phyloP scores from a whole-genome alignment of 1,140 invertebrate species.

The Euura saliciscinereae region DNA sequence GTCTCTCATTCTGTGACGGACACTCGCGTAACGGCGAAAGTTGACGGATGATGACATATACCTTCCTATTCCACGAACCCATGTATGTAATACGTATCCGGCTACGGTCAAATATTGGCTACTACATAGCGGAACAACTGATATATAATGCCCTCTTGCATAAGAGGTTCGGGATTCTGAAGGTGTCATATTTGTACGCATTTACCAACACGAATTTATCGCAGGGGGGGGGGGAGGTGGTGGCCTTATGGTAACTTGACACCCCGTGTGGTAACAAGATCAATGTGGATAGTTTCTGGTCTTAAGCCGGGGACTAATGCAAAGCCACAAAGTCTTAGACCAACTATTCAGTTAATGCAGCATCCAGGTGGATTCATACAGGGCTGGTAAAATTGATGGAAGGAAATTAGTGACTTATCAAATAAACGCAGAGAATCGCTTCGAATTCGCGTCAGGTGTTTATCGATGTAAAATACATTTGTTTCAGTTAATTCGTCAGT shows the following conservation, averaged over 20 bases:
- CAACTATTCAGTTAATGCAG: neutral
- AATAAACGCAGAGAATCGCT: too few relatives aligned
- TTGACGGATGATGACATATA: neutral
- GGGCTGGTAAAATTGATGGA: too few relatives aligned
- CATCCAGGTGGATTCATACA: too few relatives aligned
- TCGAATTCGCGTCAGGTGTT: too few relatives aligned
- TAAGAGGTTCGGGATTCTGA: neutral
- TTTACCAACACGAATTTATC: neutral
- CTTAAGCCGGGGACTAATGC: neutral
- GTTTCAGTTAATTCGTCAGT: too few relatives aligned
- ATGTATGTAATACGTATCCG: neutral
- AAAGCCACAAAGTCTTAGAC: neutral
- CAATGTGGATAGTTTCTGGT: slow-evolving; percentile 1
- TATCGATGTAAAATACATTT: too few relatives aligned
- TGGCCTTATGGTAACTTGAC: neutral
- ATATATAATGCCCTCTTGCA: neutral
- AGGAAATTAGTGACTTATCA: too few relatives aligned
- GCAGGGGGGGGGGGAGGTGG: neutral
- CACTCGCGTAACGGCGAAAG: neutral
- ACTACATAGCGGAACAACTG: neutral
- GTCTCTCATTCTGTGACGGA: neutral
- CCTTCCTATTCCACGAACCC: neutral
- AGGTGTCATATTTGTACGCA: neutral
- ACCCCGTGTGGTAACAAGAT: neutral
- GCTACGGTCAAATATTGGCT: neutral